These are phyloP conservation scores for Drosophila greeni DNA, from an alignment of 2,888 invertebrate species.

Conservation along the genomic window DNA sequence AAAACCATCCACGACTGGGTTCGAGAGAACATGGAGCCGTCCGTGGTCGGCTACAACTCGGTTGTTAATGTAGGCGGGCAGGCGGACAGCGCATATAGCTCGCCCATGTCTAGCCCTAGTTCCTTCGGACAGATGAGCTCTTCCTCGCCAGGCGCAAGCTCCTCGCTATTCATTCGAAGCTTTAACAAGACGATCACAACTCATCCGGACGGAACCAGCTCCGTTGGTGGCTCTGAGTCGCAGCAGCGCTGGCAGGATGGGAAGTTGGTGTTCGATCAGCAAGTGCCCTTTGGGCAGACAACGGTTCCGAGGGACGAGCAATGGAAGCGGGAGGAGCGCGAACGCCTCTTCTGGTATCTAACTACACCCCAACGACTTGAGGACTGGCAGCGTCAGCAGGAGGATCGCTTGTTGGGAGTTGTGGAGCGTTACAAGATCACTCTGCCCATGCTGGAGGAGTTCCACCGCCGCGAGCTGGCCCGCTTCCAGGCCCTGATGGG, in stretches of 20 bases:
- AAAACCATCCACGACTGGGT: constrained; percentile 71
- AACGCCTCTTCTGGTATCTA: constrained; percentile 76
- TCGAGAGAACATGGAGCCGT: constrained; percentile 67
- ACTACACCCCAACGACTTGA: constrained; percentile 65
- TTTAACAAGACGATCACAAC: constrained; percentile 73
- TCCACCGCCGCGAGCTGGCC: constrained; percentile 74
- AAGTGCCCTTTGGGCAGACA: constrained; percentile 72
- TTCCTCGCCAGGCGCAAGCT: constrained; percentile 37
- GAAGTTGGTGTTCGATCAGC: constrained; percentile 70
- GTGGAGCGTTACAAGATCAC: constrained; percentile 69
- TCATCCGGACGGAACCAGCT: constrained; percentile 69
- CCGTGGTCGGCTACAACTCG: constrained; percentile 74
- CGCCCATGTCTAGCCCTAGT: constrained; percentile 23
- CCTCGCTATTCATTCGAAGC: constrained; percentile 67
- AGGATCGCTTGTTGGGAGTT: constrained; percentile 73
- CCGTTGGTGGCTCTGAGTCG: constrained; percentile 71
- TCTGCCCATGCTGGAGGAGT: constrained; percentile 70
- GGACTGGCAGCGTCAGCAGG: constrained; percentile 76
- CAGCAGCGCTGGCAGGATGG: constrained; percentile 76
- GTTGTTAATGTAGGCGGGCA: constrained; percentile 64
- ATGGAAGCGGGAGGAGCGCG: constrained; percentile 77
- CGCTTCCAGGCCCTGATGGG: constrained; percentile 67
- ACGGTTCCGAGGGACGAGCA: constrained; percentile 70
- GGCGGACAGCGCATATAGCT: constrained; percentile 4
- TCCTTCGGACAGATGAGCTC: constrained; percentile 46